phyloP scores from a whole-genome alignment of 2,888 invertebrate genomes.

The Pogonocherus hispidulus region DNA sequence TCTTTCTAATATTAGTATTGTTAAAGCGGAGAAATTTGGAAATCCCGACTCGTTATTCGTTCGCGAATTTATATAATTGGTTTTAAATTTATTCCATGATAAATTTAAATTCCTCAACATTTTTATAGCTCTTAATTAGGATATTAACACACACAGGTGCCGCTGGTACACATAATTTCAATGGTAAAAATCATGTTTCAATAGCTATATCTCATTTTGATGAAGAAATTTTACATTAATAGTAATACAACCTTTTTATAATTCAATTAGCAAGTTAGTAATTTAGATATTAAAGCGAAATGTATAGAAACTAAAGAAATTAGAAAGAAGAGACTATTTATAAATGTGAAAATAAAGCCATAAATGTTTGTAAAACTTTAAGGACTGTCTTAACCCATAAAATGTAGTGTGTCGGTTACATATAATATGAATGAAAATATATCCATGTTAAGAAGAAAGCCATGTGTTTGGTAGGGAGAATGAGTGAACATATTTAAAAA shows the following conservation, averaged over 20 bases:
- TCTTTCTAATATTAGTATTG: neutral
- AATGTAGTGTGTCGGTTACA: too few relatives aligned
- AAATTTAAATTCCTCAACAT: neutral
- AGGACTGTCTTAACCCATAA: too few relatives aligned
- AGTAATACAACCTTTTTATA: too few relatives aligned
- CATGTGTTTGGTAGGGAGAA: neutral
- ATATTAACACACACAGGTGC: constrained; percentile 2
- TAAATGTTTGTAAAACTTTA: too few relatives aligned
- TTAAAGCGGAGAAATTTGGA: constrained; percentile 12
- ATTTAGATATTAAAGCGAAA: too few relatives aligned
- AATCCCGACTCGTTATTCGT: constrained; percentile 2
- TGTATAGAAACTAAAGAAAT: too few relatives aligned
- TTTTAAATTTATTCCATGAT: constrained; percentile 13
- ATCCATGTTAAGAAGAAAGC: too few relatives aligned
- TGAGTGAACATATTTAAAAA: constrained; percentile 3
- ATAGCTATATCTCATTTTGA: neutral
- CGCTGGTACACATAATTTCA: neutral
- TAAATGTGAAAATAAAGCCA: too few relatives aligned
- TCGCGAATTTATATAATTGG: constrained; percentile 17
- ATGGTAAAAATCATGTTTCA: neutral
- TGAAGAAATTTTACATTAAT: neutral
- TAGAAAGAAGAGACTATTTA: too few relatives aligned
- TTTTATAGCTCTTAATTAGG: constrained; percentile 5
- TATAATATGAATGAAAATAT: too few relatives aligned
- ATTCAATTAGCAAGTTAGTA: too few relatives aligned